Evolutionary conservation across 1,140 invertebrate species (phyloP).

Genomic region (Brachionus rotundiformis): DNA sequence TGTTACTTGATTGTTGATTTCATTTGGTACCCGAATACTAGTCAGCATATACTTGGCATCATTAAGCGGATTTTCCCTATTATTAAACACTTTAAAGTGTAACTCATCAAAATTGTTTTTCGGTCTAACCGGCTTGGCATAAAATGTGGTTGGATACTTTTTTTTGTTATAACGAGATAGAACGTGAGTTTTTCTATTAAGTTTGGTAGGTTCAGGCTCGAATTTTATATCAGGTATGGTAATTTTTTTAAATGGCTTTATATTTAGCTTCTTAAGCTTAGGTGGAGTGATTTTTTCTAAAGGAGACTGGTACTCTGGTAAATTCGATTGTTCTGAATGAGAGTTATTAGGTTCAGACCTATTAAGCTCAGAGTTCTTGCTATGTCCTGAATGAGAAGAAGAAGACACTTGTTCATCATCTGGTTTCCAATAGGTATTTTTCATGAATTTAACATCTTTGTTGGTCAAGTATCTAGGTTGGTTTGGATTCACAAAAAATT

Average conservation of each 20-base stretch:
- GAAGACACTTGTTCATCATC: neutral
- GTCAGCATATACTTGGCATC: neutral
- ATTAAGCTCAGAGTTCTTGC: neutral
- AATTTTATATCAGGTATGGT: neutral
- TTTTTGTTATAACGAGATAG: constrained; percentile 19
- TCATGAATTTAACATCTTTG: constrained; percentile 19
- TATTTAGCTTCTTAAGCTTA: neutral
- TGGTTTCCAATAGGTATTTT: constrained; percentile 1
- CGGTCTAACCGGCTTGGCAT: constrained; percentile 25
- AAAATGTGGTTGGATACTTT: constrained; percentile 18
- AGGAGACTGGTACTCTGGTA: neutral
- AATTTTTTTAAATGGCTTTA: neutral
- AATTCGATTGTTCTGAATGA: neutral
- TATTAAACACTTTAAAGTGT: neutral
- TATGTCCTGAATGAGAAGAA: neutral
- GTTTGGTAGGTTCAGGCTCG: neutral
- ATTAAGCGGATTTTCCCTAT: neutral
- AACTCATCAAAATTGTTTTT: neutral
- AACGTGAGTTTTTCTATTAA: neutral
- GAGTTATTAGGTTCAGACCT: neutral
- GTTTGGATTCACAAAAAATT: neutral
- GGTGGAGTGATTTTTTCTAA: neutral
- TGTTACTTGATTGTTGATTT: neutral
- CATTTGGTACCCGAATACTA: constrained; percentile 23
- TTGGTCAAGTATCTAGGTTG: constrained; percentile 5